Percentiles rank a stretch among this genome's conserved stretches.
phyloP scores from a whole-genome alignment of 2,113 vertebrate species.

The Brachypodius melanocephalos region DNA sequence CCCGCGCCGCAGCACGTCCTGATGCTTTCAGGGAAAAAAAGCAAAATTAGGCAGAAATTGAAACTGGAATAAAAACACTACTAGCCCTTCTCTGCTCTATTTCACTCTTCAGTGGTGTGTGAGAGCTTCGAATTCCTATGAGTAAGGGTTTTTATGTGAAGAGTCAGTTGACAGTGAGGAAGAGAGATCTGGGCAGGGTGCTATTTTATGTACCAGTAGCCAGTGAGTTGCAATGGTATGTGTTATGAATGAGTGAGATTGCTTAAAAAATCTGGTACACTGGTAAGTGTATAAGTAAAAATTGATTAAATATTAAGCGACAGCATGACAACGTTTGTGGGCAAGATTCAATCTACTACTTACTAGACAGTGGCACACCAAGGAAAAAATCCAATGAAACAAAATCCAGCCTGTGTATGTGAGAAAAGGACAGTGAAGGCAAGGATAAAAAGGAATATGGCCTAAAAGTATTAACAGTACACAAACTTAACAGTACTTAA shows the following conservation, averaged over 20 bases:
- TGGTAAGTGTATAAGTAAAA: not conserved
- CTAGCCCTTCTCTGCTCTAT: not conserved
- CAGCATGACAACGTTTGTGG: rapidly evolving
- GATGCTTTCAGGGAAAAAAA: not conserved
- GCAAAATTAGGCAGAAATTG: not conserved
- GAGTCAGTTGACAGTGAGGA: not conserved
- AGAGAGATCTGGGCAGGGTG: not conserved
- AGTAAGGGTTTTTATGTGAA: not conserved
- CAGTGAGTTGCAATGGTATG: not conserved
- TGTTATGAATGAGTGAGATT: not conserved
- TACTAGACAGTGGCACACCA: not conserved
- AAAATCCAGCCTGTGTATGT: not conserved
- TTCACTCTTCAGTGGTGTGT: not conserved
- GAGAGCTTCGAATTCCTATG: not conserved
- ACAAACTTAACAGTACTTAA: not conserved
- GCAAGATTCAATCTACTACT: not conserved
- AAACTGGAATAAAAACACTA: not conserved
- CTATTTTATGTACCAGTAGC: not conserved
- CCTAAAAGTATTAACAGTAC: not conserved
- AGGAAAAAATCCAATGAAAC: not conserved
- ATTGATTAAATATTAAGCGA: not conserved
- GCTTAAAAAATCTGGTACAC: not conserved
- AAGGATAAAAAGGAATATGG: not conserved
- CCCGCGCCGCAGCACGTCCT: no score
- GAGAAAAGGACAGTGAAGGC: not conserved